These are phyloP conservation scores for Troglohyphantes excavatus DNA, from an alignment of 2,888 invertebrate genomes.

Conservation along the genomic window DNA sequence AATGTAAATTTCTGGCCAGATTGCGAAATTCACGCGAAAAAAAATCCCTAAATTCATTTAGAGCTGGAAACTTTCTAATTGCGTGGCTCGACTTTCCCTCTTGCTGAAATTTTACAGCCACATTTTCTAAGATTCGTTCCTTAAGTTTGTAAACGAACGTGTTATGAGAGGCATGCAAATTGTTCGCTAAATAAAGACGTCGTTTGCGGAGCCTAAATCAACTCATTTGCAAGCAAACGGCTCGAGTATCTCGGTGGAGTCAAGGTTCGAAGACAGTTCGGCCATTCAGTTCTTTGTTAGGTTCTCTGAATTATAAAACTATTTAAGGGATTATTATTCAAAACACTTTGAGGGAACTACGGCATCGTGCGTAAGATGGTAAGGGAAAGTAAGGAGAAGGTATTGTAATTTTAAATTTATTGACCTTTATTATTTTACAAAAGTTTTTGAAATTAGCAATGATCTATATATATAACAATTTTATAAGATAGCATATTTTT, in stretches of 20 bases:
- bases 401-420: too few relatives aligned
- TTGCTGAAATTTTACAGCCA: slow-evolving; percentile 25
- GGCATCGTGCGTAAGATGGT: too few relatives aligned
- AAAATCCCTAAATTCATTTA: slow-evolving; percentile 56
- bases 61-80: slow-evolving; percentile 65
- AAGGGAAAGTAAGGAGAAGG: too few relatives aligned
- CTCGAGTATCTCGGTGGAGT: neutral
- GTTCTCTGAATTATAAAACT: neutral
- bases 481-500: too few relatives aligned
- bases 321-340: neutral
- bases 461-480: too few relatives aligned
- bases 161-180: slow-evolving; percentile 65
- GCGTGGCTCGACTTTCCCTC: slow-evolving; percentile 25
- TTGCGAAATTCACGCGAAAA: slow-evolving; percentile 4
- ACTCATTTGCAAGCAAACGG: slow-evolving; percentile 54
- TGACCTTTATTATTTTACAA: too few relatives aligned
- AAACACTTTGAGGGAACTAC: neutral
- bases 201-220: slow-evolving; percentile 60
- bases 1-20: slow-evolving; percentile 57
- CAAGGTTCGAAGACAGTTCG: too few relatives aligned
- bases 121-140: slow-evolving; percentile 12
- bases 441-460: too few relatives aligned
- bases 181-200: slow-evolving; percentile 28
- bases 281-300: neutral
- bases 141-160: slow-evolving; percentile 54